Base-by-base conservation (phyloP, 2,797 vertebrate species). In the Lerista edwardsae region DNA sequence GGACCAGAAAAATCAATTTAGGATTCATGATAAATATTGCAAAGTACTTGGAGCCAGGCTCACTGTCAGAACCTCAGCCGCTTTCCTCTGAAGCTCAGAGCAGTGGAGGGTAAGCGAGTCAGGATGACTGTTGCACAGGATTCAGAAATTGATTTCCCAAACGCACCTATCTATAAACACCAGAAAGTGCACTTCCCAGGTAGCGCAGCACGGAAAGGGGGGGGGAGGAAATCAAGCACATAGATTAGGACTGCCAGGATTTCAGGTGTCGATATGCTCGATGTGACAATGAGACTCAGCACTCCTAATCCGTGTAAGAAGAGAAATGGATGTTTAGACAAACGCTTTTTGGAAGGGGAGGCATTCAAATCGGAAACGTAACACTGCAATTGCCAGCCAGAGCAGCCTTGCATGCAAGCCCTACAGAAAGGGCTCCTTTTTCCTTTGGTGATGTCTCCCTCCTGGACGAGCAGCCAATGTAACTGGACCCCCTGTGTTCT, bases 1-100 rank as follows among this genome's bases (percentile, higher is more conserved):
- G 91, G 85, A 77, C 72, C 83, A 93, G 90, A 94, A 95, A 94
- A 96, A 95, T 94, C 88, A 80, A 91, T 95, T 86, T 92, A 27
- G 86, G 85, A 93, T 90, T 94, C 84, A 84, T 87, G 84, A 51
- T 86, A 92, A 91, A 31, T 89, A 92, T 85, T 86, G 82, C 39
- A 72, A 91, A 91, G 44, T 84, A 89, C 55, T 34, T 85, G 57
- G 81, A 92, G 79, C 61, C 80, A 92, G 79, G 71, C 25, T 77
- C 36, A 79, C 88, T 55, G 34, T 61, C 77, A 84, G 68, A 81
- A 83, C 69, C 85, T 89, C 29, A 36, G 23, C 25, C 83, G 88
- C 57, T 86, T 90, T 80, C 57, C 81, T 78, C n/a, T 6, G 86
- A 4, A 79, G 12, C 89, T 92, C 87, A 91, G 83, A 86, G 44